Percentiles rank a stretch among this genome's conserved stretches.
phyloP scores from a whole-genome alignment of 2,797 vertebrate genomes.

The Myotis pilosus region DNA sequence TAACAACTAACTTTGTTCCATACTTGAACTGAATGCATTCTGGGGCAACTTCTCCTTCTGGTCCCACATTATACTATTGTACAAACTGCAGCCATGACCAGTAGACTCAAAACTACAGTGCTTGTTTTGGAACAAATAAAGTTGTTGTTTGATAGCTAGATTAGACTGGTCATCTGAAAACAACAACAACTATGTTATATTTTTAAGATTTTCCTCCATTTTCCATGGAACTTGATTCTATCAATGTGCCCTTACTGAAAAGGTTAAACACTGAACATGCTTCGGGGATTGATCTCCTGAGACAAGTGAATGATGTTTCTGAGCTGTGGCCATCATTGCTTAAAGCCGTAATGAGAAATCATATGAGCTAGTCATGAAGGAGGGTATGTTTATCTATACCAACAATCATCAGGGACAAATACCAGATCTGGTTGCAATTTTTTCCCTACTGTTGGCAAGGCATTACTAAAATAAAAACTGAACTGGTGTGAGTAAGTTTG shows the following conservation, averaged over 20 bases:
- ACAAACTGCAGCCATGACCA: accelerated
- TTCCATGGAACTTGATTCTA: constrained; percentile 63
- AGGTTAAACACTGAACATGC: constrained; percentile 62
- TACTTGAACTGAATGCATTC: neutral
- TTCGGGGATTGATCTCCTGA: constrained; percentile 57
- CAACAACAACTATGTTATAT: neutral
- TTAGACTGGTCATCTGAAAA: neutral
- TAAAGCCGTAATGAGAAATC: constrained; percentile 74
- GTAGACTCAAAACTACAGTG: too few species aligned
- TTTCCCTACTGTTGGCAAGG: neutral
- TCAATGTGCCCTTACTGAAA: constrained; percentile 57
- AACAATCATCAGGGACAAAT: constrained; percentile 38
- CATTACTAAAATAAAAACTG: neutral
- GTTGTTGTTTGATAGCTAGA: neutral
- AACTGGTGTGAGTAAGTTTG: neutral
- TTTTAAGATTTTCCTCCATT: neutral
- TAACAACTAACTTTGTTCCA: neutral
- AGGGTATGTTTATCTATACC: constrained; percentile 61
- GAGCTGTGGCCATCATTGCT: constrained; percentile 56
- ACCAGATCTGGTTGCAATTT: constrained; percentile 44
- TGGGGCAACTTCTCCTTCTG: neutral
- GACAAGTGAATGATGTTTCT: constrained; percentile 55
- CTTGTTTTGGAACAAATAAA: neutral
- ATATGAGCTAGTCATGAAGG: constrained; percentile 50
- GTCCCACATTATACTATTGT: too few species aligned